A percentile compares a stretch with the other conserved stretches of the same genome.
Evolutionary conservation across 2,113 vertebrate species (phyloP).

Genomic region (Proterorhinus semilunaris): DNA sequence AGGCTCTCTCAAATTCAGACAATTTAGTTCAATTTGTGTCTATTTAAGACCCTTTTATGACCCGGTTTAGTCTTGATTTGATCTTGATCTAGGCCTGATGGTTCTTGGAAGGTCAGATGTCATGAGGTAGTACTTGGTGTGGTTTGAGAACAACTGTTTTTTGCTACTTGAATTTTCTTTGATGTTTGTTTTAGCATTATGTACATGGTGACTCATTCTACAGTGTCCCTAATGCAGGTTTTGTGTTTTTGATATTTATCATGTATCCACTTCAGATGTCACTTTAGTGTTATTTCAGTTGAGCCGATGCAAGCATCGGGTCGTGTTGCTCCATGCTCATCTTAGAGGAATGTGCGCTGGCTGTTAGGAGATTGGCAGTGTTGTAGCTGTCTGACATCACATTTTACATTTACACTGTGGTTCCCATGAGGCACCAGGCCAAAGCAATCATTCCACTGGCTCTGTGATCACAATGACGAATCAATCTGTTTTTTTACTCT

Average conservation of each 20-base stretch:
- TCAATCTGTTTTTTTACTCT: slow-evolving; percentile 53
- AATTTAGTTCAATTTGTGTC: no score
- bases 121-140: no score
- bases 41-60: no score
- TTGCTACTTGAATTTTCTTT: no score
- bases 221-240: background rate
- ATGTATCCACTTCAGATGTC: slow-evolving; percentile 14
- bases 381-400: slow-evolving; percentile 63
- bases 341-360: slow-evolving; percentile 67
- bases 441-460: slow-evolving; percentile 48
- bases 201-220: background rate
- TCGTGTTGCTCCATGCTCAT: slow-evolving; percentile 53
- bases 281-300: slow-evolving; percentile 41
- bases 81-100: no score
- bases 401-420: slow-evolving; percentile 48
- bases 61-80: no score
- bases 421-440: slow-evolving; percentile 54
- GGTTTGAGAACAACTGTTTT: no score
- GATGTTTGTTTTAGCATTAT: background rate
- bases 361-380: slow-evolving; percentile 59
- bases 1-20: no score
- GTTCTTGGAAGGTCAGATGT: no score
- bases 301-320: slow-evolving; percentile 15
- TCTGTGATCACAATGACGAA: slow-evolving; percentile 62
- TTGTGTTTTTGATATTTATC: slow-evolving; percentile 33